Evolutionary conservation across 1,140 invertebrate species (phyloP).

Genomic region (Teleogryllus occipitalis): DNA sequence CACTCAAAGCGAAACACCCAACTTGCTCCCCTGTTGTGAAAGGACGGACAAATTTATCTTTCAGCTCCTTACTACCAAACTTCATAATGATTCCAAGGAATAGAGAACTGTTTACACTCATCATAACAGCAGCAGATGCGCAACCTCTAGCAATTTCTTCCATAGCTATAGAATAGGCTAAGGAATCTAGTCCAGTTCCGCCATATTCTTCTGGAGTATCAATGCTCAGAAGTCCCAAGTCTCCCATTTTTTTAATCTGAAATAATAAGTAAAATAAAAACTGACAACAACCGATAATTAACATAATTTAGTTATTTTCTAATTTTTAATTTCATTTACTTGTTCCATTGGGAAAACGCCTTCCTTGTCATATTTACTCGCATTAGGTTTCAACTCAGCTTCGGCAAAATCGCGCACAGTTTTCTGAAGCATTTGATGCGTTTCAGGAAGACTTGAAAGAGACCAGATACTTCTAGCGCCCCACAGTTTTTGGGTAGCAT

Average conservation of each 20-base stretch:
- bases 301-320: not conserved
- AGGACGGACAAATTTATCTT: conserved; percentile 67
- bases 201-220: conserved; percentile 72
- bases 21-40: conserved; percentile 58
- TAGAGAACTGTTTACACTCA: conserved; percentile 82
- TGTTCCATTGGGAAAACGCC: conserved; percentile 74
- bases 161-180: conserved; percentile 89
- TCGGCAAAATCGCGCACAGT: conserved; percentile 89
- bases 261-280: conserved; percentile 39
- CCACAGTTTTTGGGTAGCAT: not conserved
- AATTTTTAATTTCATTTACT: conserved; percentile 30
- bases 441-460: conserved; percentile 68
- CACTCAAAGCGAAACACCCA: conserved; percentile 54
- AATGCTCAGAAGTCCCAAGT: conserved; percentile 81
- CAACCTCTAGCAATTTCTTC: conserved; percentile 68
- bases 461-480: conserved; percentile 50
- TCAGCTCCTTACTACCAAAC: conserved; percentile 76
- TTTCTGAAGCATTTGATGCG: conserved; percentile 85
- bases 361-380: conserved; percentile 73
- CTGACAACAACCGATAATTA: not conserved
- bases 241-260: conserved; percentile 82
- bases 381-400: conserved; percentile 77
- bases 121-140: conserved; percentile 77
- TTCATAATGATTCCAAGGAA: conserved; percentile 75
- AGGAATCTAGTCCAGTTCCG: conserved; percentile 82